A percentile compares a stretch with the other conserved stretches of the same genome.
Conservation (phyloP, 1,140 invertebrate genomes). For the Lysiphlebus fabarum region DNA sequence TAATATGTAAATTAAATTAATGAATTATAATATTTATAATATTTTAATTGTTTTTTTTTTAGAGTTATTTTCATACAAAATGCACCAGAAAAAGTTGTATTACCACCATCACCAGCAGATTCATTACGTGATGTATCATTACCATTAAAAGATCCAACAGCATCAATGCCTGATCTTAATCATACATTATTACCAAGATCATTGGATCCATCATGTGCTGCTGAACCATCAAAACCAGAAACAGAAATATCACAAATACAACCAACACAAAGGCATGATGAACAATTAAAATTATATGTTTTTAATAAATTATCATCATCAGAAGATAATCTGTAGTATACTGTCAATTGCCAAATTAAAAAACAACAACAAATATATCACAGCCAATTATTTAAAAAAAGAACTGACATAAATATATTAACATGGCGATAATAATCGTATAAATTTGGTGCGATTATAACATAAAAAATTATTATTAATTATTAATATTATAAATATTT, state of each 20-base stretch:
- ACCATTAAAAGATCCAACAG: slow-evolving; percentile 44
- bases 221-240: slow-evolving; percentile 40
- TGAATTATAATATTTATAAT: too few relatives aligned
- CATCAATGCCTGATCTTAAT: slow-evolving; percentile 45
- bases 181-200: slow-evolving; percentile 40
- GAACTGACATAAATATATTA: too few relatives aligned
- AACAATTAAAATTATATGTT: slow-evolving; percentile 47
- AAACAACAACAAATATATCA: too few relatives aligned
- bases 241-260: slow-evolving; percentile 19
- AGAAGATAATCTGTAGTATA: slow-evolving; percentile 44
- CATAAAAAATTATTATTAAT: too few relatives aligned
- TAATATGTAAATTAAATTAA: too few relatives aligned
- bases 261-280: slow-evolving; percentile 40
- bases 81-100: slow-evolving; percentile 71
- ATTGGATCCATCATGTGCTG: slow-evolving; percentile 43
- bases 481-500: too few relatives aligned
- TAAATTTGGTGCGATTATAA: too few relatives aligned
- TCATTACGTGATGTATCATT: slow-evolving; percentile 44
- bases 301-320: slow-evolving; percentile 47
- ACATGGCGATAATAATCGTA: too few relatives aligned
- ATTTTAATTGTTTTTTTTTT: slow-evolving; percentile 34
- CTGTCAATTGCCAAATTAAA: too few relatives aligned
- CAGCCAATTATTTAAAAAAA: too few relatives aligned
- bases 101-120: slow-evolving; percentile 57
- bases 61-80: slow-evolving; percentile 89